Evolutionary conservation across 23 tunicate species (phyloP), one percentile per base, ranked within the genome.

Genomic region (Ascidia mentula): DNA sequence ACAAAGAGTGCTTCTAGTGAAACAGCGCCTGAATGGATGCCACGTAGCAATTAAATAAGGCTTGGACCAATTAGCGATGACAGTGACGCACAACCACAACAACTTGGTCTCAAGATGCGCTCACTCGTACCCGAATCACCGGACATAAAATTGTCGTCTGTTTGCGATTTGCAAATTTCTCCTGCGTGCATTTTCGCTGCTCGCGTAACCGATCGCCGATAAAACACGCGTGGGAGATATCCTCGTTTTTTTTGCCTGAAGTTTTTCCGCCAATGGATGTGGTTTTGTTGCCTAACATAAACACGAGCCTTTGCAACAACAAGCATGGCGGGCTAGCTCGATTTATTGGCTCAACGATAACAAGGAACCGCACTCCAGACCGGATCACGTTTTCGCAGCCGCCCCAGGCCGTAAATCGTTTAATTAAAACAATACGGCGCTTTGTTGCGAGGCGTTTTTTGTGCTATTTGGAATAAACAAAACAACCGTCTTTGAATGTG

Each of bases 401-500:
- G 78, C 78, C 78, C 46, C 78, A 39, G 78, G 78, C 78, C 3
- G 18, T 6, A 20, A 9, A 24, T 26, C 40, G 38, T 31, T 39
- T 74, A 74, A 74, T 74, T 74, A 74, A 74, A 74, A 74, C 78
- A 74, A 36, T 36, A 74, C 28, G 45, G 28, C 78, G 39, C 78
- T 17, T 74, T 74, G 78, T 74, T 38, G 30, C 30, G 33, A 3
- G 65, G 28, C 28, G 24, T 53, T 26, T 53, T 53, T 42, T 53
- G 22, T 53, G 65, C 65, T 26, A 53, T 53, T 53, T 53, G 65
- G 28, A 53, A 53, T 53, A 53, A 53, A 53, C 65, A 53, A 26
- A 53, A 53, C 53, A 53, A 53, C 24, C 65, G 65, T 28, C 24
- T 53, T 53, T 20, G 24, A 53, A 53, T 28, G 7, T 9, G 65